Percentiles rank a stretch among this genome's conserved stretches.
phyloP scores from a whole-genome alignment of 2,113 vertebrate species.

The Plotosus lineatus region DNA sequence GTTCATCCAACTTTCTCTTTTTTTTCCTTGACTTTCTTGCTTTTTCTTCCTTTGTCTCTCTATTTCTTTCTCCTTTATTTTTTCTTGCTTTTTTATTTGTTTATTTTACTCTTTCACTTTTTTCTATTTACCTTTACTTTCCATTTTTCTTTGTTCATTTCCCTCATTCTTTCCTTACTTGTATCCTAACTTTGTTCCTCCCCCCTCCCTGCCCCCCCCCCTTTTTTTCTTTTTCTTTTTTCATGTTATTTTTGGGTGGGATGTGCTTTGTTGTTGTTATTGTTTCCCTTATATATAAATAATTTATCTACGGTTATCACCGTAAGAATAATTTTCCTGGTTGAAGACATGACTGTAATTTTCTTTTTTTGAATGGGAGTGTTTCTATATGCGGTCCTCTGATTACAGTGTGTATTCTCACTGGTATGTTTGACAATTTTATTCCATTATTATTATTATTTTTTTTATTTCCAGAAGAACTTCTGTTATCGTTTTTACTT shows the following conservation, averaged over 20 bases:
- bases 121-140: no score
- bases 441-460: not conserved
- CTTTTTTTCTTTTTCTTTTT: slow-evolving; percentile 39
- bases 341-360: slow-evolving; percentile 52
- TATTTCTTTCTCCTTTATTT: not conserved
- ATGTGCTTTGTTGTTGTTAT: no score
- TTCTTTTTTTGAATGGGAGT: not conserved
- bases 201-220: no score
- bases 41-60: no score
- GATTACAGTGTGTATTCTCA: not conserved
- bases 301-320: no score
- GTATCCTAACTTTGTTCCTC: no score
- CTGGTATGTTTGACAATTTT: not conserved
- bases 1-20: slow-evolving; percentile 50
- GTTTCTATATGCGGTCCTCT: slow-evolving; percentile 1
- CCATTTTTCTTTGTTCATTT: slow-evolving; percentile 34
- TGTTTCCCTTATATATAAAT: no score
- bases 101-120: slow-evolving; percentile 15
- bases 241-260: no score
- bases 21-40: no score
- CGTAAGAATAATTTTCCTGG: slow-evolving; percentile 64
- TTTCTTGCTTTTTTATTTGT: slow-evolving; percentile 10
- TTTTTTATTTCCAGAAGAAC: not conserved
- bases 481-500: not conserved
- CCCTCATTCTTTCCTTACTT: no score